phyloP scores from a whole-genome alignment of 2,888 invertebrate genomes.

The Epiblema foenella region DNA sequence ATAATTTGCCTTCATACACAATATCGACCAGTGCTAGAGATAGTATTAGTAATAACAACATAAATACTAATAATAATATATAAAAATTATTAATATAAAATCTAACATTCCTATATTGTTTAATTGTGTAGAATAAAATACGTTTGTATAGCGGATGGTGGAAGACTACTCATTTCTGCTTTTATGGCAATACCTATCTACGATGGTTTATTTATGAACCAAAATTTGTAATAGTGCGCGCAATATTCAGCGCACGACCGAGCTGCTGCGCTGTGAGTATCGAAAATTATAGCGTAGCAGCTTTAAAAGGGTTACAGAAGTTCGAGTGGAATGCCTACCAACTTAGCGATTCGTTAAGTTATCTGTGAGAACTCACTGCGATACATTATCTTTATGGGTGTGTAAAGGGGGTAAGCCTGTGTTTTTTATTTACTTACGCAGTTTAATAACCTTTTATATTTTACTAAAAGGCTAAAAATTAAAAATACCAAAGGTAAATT shows the following conservation, averaged over 20 bases:
- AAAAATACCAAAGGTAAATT: conserved; percentile 33
- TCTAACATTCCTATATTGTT: conserved; percentile 9
- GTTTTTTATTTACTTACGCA: background rate
- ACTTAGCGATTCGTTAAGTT: conserved; percentile 1
- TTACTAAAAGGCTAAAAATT: background rate
- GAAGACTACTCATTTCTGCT: background rate
- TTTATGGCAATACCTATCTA: background rate
- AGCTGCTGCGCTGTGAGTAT: too few species aligned
- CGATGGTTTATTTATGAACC: background rate
- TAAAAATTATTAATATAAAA: background rate
- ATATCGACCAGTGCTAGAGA: background rate
- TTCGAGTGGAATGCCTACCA: background rate
- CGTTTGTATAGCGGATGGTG: background rate
- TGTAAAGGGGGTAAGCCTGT: background rate
- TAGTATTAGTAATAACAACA: background rate
- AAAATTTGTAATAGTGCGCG: background rate
- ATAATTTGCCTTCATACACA: too few species aligned
- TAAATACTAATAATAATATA: background rate
- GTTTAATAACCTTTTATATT: background rate
- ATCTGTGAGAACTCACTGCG: conserved; percentile 13
- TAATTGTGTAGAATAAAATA: background rate
- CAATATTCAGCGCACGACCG: background rate
- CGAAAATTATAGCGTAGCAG: background rate
- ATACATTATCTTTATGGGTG: conserved; percentile 1
- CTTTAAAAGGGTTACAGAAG: background rate